Percentiles rank a stretch among this genome's conserved stretches.
Evolutionary conservation across 2,888 invertebrate genomes (phyloP).

Genomic region (Cylloceria caligata): DNA sequence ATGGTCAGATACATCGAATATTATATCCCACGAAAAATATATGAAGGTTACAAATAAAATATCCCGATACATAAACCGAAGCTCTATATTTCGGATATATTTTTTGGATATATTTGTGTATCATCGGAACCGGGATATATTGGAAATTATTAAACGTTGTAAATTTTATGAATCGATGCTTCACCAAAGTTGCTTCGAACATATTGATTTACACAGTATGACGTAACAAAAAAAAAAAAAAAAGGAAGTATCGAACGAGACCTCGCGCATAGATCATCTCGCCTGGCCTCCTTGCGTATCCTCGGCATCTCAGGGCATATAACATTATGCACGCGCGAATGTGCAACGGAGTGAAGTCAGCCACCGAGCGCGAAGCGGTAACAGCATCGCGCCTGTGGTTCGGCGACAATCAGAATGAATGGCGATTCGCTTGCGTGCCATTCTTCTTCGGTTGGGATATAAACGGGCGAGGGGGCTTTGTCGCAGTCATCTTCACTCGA

Average conservation of each 20-base stretch:
- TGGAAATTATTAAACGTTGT: not conserved
- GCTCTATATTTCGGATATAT: too few species aligned
- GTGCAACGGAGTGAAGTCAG: slow-evolving; percentile 20
- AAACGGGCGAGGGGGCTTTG: slow-evolving; percentile 17
- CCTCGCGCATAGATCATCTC: slow-evolving; percentile 21
- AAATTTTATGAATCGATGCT: not conserved
- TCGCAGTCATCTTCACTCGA: slow-evolving; percentile 39
- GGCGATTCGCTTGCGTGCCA: slow-evolving; percentile 73
- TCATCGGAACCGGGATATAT: too few species aligned
- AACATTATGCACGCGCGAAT: slow-evolving; percentile 28
- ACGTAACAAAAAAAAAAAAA: slow-evolving; percentile 1
- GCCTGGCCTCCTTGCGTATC: slow-evolving; percentile 19
- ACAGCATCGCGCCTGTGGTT: slow-evolving; percentile 70
- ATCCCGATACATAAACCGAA: too few species aligned
- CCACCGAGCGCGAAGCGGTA: slow-evolving; percentile 60
- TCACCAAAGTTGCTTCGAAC: not conserved
- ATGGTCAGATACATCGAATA: too few species aligned
- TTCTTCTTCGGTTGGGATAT: slow-evolving; percentile 71
- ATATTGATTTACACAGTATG: slow-evolving; percentile 14
- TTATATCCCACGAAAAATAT: too few species aligned
- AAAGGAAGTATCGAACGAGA: slow-evolving; percentile 1
- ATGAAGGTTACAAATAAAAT: too few species aligned
- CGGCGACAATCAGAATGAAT: slow-evolving; percentile 81
- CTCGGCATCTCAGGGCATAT: slow-evolving; percentile 47
- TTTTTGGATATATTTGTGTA: too few species aligned